Evolutionary conservation across 1,140 invertebrate species (phyloP).

Genomic region (Zaprionus taronus): DNA sequence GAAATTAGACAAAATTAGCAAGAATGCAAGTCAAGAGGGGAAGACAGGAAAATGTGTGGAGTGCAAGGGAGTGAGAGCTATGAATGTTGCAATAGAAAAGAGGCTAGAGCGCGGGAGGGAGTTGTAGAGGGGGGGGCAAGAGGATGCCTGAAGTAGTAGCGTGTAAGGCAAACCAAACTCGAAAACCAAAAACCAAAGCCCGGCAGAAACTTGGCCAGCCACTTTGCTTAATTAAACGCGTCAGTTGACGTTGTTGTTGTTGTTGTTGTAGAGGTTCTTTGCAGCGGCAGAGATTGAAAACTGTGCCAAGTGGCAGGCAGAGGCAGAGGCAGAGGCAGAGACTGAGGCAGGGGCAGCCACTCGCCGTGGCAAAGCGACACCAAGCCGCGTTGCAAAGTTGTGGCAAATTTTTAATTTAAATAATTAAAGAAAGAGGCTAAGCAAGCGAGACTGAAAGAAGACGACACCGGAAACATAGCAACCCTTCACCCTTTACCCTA

Average conservation of each 20-base stretch:
- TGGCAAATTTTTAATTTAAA: conserved; percentile 77
- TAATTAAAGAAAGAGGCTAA: conserved; percentile 67
- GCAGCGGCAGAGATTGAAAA: conserved; percentile 67
- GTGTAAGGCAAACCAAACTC: conserved; percentile 1
- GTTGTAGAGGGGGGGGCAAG: not conserved
- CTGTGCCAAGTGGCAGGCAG: conserved; percentile 68
- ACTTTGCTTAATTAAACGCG: conserved; percentile 82
- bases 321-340: conserved; percentile 7
- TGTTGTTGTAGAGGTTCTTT: conserved; percentile 36
- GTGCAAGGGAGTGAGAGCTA: not conserved
- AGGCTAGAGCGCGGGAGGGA: not conserved
- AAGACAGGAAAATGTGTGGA: conserved; percentile 8
- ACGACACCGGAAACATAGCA: conserved; percentile 24
- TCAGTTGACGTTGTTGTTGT: conserved; percentile 51
- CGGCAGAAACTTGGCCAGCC: conserved; percentile 61
- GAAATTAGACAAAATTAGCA: conserved; percentile 76
- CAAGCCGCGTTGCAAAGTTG: conserved; percentile 40
- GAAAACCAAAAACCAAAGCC: conserved; percentile 24
- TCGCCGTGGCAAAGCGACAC: conserved; percentile 14
- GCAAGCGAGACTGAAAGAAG: conserved; percentile 14
- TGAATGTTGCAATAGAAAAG: not conserved
- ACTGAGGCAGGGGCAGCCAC: not conserved
- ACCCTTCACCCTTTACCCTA: not conserved
- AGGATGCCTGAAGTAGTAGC: conserved; percentile 23
- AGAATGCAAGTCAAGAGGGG: conserved; percentile 24